Percentiles rank a stretch among this genome's conserved stretches.
These are phyloP conservation scores for Phlogophora meticulosa DNA, from an alignment of 2,888 invertebrate genomes.

Conservation along the genomic window DNA sequence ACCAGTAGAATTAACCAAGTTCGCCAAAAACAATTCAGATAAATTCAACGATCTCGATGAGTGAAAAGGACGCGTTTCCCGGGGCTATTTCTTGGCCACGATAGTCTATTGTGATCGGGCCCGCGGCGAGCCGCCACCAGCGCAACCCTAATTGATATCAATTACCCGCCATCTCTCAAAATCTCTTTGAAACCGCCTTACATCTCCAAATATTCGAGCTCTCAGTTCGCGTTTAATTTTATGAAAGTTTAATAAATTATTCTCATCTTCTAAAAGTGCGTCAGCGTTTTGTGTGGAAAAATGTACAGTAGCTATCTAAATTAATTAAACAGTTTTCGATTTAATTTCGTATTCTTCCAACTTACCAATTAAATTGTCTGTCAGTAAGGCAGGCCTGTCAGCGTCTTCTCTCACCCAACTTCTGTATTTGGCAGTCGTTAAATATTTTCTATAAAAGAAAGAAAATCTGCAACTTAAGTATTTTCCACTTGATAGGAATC, in stretches of 20 bases:
- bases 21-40: constrained; percentile 74
- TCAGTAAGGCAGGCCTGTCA: constrained; percentile 18
- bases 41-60: constrained; percentile 74
- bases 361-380: constrained; percentile 47
- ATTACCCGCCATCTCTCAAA: constrained; percentile 81
- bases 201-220: constrained; percentile 73
- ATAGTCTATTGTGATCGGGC: constrained; percentile 78
- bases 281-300: constrained; percentile 51
- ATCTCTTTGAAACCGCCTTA: constrained; percentile 77
- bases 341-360: constrained; percentile 44
- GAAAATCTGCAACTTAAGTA: constrained; percentile 1
- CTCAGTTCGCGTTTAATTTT: constrained; percentile 69
- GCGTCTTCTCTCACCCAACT: constrained; percentile 3
- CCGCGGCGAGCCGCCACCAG: constrained; percentile 75
- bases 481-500: constrained; percentile 1
- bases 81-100: constrained; percentile 75
- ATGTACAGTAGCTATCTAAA: constrained; percentile 34
- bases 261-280: constrained; percentile 58
- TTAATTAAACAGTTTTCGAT: constrained; percentile 47
- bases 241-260: constrained; percentile 71
- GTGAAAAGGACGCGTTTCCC: constrained; percentile 63
- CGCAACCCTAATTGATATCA: constrained; percentile 85
- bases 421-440: constrained; percentile 13
- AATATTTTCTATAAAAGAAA: constrained; percentile 16
- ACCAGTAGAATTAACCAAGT: constrained; percentile 61